Percentiles rank a stretch among this genome's conserved stretches.
Conservation (phyloP, 2,888 invertebrate genomes). For the Arenicola marina region DNA sequence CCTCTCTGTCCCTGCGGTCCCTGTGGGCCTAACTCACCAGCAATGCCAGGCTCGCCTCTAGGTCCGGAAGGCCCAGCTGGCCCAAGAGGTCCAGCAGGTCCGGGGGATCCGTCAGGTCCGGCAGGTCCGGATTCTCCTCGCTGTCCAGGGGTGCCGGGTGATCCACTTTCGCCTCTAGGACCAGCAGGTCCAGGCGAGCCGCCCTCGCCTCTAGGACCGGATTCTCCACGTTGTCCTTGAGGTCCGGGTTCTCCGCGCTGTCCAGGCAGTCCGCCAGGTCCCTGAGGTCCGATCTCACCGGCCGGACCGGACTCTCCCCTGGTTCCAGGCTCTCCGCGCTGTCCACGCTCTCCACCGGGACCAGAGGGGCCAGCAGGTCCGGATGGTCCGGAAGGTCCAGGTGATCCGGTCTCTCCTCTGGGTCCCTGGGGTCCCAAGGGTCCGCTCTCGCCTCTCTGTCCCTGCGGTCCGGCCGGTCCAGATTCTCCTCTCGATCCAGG, state of each 20-base stretch:
- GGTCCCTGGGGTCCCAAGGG: constrained; percentile 60
- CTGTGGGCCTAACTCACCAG: constrained; percentile 7
- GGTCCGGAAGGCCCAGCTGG: constrained; percentile 14
- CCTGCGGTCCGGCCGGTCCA: constrained; percentile 15
- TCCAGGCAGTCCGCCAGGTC: constrained; percentile 25
- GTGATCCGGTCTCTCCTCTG: no score
- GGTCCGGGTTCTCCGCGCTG: constrained; percentile 13
- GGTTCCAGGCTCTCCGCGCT: constrained; percentile 22
- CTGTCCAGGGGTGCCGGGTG: constrained; percentile 13
- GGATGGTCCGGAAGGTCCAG: constrained; percentile 56
- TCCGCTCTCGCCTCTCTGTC: constrained; percentile 12
- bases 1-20: constrained; percentile 3
- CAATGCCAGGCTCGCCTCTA: constrained; percentile 17
- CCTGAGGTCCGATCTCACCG: background rate
- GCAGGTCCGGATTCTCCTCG: constrained; percentile 19
- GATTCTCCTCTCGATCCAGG: constrained; percentile 9
- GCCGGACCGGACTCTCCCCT: constrained; percentile 11
- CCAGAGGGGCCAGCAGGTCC: constrained; percentile 12
- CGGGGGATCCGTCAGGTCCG: constrained; percentile 16
- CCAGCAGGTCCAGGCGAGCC: constrained; percentile 17
- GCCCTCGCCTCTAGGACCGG: background rate
- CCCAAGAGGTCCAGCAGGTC: constrained; percentile 21
- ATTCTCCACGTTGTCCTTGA: background rate
- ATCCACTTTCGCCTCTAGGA: constrained; percentile 21
- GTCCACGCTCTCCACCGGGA: constrained; percentile 19